Evolutionary conservation across 2,797 vertebrate genomes (phyloP), one percentile per base, ranked within the genome.

Genomic region (Mormyrops boulengeri): DNA sequence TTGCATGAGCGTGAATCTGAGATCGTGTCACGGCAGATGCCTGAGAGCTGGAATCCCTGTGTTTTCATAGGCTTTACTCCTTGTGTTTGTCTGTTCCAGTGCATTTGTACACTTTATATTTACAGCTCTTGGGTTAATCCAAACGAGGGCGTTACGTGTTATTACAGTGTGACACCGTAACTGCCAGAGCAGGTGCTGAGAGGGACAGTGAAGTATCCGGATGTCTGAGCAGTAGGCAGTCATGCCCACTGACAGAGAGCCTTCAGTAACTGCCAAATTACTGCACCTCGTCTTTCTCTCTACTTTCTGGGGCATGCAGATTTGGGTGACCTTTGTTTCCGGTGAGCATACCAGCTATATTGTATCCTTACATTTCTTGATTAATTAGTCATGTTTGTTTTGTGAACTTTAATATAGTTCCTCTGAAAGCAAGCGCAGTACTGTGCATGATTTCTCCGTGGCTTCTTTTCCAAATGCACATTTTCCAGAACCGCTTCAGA

Each of bases 221-320:
- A 89, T 85, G 87, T 50, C 69, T 30, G 80, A 30, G 6, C 62
- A 44, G 38, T 50, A 66, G 4, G 12, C 89, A 52, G 94, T 88
- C 89, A 96, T 96, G 96, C 3, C 94, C 82, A 92, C 95, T 1
- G 95, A 96, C 92, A 86, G 91, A 49, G 96, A 96, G 89, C 96
- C 96, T 86, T 94, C 95, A 0, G 90, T 92, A 87, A 90, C 93
- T 0, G 92, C 96, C 91, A 97, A 96, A 92, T 90, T 96, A 91
- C 93, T 97, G 87, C 96, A 97, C 90, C 94, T 97, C 85, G 44
- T 97, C 80, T 93, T 97, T 87, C 96, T 97, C 69, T 96, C 97
- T 89, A 96, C 95, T 69, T 97, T 96, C 93, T 97, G 96, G 97
- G 97, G 97, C n/a, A 97, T 97, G 97, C 96, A 97, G 94, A 94